Conservation (phyloP, 2,113 vertebrate species). For the Calidris pugnax region DNA sequence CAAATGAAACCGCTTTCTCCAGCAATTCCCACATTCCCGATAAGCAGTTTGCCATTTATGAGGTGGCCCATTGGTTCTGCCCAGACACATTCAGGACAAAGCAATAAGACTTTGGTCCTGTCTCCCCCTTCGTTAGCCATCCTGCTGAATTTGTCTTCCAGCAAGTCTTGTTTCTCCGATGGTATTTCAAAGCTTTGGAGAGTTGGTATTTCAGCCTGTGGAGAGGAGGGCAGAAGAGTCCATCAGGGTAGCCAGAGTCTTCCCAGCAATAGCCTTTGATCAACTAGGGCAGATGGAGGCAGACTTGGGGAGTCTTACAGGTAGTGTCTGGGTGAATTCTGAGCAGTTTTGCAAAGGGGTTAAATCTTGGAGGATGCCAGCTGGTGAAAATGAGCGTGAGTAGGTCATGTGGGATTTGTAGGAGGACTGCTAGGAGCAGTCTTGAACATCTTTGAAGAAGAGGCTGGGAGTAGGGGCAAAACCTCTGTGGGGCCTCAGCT, state of each 20-base stretch:
- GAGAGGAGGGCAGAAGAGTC: neutral
- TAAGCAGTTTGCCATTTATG: neutral
- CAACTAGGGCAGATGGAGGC: neutral
- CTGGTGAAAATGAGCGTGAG: rapidly evolving
- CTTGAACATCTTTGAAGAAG: neutral
- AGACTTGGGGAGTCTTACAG: neutral
- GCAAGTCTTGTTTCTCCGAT: neutral
- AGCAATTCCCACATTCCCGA: neutral
- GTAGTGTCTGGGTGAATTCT: neutral
- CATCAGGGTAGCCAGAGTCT: neutral
- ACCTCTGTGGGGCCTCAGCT: rapidly evolving
- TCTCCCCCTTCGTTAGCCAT: neutral
- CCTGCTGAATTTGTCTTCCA: neutral
- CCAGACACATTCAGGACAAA: neutral
- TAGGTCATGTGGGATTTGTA: neutral
- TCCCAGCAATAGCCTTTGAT: neutral
- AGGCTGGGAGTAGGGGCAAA: neutral
- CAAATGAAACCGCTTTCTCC: rapidly evolving
- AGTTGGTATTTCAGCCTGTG: neutral
- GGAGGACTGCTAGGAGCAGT: neutral
- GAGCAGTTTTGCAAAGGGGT: neutral
- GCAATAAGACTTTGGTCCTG: neutral
- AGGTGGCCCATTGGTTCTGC: neutral
- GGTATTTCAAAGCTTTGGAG: neutral
- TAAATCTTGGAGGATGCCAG: neutral